Percentiles rank a stretch among this genome's conserved stretches.
Evolutionary conservation across 2,113 vertebrate genomes (phyloP).

Genomic region (Crotalus helleri): DNA sequence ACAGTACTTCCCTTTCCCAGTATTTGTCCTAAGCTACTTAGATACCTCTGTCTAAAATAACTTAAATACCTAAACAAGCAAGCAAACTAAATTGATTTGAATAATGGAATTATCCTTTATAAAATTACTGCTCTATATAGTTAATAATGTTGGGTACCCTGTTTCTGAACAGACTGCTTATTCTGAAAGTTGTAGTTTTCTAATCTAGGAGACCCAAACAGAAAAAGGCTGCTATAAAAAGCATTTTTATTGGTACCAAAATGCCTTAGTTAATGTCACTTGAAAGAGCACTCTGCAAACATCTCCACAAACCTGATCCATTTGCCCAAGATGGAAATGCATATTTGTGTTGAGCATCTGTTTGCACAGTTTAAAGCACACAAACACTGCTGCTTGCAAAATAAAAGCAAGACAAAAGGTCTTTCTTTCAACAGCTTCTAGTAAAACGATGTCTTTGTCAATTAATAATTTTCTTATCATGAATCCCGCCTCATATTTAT

Average conservation of each 20-base stretch:
- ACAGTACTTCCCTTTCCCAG: not conserved
- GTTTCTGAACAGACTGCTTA: not conserved
- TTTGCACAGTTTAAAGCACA: not conserved
- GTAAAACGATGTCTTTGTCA: not conserved
- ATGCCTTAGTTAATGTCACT: not conserved
- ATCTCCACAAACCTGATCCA: not conserved
- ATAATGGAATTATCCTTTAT: not conserved
- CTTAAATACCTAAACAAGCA: not conserved
- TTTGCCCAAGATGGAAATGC: not conserved
- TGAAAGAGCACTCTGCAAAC: not conserved
- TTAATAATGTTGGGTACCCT: not conserved
- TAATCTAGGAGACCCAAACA: not conserved
- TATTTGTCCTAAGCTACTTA: not conserved
- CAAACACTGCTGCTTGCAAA: not conserved
- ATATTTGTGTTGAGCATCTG: not conserved
- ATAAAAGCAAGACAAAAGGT: not conserved
- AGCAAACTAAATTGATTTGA: not conserved
- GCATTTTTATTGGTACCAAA: not conserved
- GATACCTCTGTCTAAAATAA: not conserved
- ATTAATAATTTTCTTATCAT: not conserved
- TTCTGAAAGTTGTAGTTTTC: not conserved
- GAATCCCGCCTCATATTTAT: not conserved
- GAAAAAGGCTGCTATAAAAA: not conserved
- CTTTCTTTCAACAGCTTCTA: not conserved
- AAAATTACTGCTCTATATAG: not conserved